A percentile compares a stretch with the other conserved stretches of the same genome.
These are phyloP conservation scores for Ornithoptera priamus DNA, from an alignment of 2,888 invertebrate species.

Conservation along the genomic window DNA sequence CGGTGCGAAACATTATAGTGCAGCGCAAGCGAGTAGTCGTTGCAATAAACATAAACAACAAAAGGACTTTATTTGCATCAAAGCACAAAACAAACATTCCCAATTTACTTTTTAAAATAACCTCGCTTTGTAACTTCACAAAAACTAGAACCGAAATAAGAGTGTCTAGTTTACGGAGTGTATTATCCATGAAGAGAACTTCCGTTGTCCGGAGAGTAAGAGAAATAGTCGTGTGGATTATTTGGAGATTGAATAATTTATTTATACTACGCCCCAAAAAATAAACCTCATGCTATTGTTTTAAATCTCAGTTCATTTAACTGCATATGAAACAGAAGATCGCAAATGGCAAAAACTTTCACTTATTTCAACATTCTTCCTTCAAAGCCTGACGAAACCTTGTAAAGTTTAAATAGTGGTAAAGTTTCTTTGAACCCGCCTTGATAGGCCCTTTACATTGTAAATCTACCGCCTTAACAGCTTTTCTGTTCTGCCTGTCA, in stretches of 20 bases:
- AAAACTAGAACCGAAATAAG: constrained; percentile 16
- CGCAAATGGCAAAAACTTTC: no score
- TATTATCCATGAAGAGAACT: constrained; percentile 20
- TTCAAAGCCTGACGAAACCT: no score
- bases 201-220: background rate
- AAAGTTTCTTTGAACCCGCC: no score
- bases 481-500: no score
- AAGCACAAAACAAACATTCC: constrained; percentile 20
- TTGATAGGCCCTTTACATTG: no score
- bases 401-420: no score
- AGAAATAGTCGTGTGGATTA: constrained; percentile 10
- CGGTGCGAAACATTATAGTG: constrained; percentile 13
- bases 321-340: no score
- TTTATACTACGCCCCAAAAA: background rate
- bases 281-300: background rate
- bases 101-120: constrained; percentile 21
- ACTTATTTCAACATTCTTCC: no score
- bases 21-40: constrained; percentile 4
- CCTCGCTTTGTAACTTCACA: constrained; percentile 13
- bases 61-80: constrained; percentile 26
- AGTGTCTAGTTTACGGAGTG: constrained; percentile 15
- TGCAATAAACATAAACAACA: constrained; percentile 25
- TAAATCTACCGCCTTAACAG: no score
- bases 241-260: constrained; percentile 9
- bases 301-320: no score